A percentile compares a stretch with the other conserved stretches of the same genome.
Evolutionary conservation across 2,113 vertebrate species (phyloP).

Genomic region (Entomyzon cyanotis): DNA sequence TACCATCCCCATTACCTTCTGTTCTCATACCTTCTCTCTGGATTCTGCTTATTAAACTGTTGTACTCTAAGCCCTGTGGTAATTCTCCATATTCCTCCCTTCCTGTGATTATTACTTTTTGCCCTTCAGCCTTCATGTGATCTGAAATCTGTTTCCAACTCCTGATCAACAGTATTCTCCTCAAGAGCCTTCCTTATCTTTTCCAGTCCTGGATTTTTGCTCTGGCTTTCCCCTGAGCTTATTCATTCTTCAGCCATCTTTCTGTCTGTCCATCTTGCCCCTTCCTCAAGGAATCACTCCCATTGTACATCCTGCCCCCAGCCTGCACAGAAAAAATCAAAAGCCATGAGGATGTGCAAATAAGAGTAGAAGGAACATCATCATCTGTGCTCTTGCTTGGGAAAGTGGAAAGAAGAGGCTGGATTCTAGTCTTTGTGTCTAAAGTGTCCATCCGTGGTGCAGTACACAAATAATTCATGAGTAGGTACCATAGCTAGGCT

Average conservation of each 20-base stretch:
- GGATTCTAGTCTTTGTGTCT: background rate
- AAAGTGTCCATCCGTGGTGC: background rate
- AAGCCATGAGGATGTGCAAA: background rate
- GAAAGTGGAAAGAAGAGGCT: background rate
- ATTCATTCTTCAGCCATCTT: background rate
- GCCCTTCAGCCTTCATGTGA: background rate
- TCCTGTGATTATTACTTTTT: background rate
- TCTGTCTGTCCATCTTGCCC: background rate
- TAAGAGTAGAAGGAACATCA: background rate
- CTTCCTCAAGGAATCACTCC: background rate
- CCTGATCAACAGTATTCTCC: background rate
- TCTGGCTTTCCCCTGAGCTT: background rate
- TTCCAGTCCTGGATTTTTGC: background rate
- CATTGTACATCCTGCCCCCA: background rate
- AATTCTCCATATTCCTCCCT: background rate
- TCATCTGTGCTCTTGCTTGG: background rate
- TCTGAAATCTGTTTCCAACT: background rate
- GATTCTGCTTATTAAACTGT: background rate
- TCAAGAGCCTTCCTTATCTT: background rate
- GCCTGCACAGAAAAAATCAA: background rate
- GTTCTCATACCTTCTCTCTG: background rate
- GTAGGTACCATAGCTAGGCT: background rate
- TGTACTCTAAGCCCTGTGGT: background rate
- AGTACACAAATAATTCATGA: background rate
- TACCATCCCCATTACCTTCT: background rate